These are phyloP conservation scores for Zapornia atra DNA, from an alignment of 2,113 vertebrate genomes.

Conservation along the genomic window DNA sequence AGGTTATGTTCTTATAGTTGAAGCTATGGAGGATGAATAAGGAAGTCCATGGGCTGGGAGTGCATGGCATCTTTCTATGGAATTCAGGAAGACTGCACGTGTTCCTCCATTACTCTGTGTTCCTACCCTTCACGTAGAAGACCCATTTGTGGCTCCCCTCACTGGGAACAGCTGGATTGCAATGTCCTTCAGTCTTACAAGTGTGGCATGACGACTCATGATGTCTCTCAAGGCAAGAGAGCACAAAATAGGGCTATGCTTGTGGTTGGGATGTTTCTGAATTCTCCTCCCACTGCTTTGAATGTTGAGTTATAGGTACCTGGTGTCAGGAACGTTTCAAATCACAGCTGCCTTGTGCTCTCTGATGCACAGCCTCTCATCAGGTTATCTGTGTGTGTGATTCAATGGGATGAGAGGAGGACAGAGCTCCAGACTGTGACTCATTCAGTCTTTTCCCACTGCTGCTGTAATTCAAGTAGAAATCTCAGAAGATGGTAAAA, in stretches of 20 bases:
- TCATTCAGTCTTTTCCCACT: slow-evolving; percentile 5
- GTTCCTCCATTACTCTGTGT: not conserved
- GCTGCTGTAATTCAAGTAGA: slow-evolving; percentile 32
- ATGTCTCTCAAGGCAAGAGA: not conserved
- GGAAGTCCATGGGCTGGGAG: not conserved
- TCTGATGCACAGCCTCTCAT: not conserved
- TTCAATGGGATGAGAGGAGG: not conserved
- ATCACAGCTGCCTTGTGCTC: not conserved
- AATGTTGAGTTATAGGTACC: not conserved
- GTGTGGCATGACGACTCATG: rapidly evolving
- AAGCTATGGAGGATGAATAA: not conserved
- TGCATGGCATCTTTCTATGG: not conserved
- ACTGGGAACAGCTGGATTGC: not conserved
- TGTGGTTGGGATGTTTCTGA: not conserved
- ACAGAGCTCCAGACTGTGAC: slow-evolving; percentile 10
- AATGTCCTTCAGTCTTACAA: not conserved
- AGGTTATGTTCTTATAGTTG: not conserved
- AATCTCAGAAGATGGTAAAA: slow-evolving; percentile 26
- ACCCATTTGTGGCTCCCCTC: not conserved
- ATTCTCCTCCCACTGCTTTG: not conserved
- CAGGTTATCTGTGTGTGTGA: not conserved
- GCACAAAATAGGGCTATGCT: not conserved
- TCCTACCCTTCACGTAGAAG: rapidly evolving
- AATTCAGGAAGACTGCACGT: rapidly evolving
- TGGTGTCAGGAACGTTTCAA: rapidly evolving